Conservation (phyloP, 1,140 invertebrate species). For the Homarus americanus region DNA sequence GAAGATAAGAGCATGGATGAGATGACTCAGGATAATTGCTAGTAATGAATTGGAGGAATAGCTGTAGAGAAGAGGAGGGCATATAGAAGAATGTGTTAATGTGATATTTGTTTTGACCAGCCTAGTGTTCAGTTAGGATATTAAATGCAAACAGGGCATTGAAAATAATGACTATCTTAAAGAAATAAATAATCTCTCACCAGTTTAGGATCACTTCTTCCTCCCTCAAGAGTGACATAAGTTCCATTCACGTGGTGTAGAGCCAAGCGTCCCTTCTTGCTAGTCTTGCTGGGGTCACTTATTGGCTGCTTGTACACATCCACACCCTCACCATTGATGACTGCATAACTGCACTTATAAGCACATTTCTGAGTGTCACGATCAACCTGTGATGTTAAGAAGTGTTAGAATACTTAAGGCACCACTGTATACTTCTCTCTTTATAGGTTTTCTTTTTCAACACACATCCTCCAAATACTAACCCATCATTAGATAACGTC, state of each 20-base stretch:
- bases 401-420: not conserved
- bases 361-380: constrained; percentile 81
- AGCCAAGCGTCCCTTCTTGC: constrained; percentile 65
- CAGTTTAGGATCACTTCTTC: constrained; percentile 24
- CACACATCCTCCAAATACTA: not conserved
- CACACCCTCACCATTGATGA: constrained; percentile 78
- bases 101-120: no score
- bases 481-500: no score
- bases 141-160: not conserved
- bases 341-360: constrained; percentile 80
- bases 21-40: no score
- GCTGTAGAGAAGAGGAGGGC: no score
- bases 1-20: no score
- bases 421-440: not conserved
- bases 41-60: no score
- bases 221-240: constrained; percentile 40
- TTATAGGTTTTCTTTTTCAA: not conserved
- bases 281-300: constrained; percentile 68
- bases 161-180: not conserved
- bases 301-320: constrained; percentile 67
- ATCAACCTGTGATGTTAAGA: constrained; percentile 76
- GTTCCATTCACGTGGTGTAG: constrained; percentile 40
- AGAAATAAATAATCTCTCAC: not conserved
- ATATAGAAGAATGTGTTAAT: no score
- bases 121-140: not conserved